phyloP scores from a whole-genome alignment of 1,140 invertebrate genomes.

The Pseudobourletiella spinata region DNA sequence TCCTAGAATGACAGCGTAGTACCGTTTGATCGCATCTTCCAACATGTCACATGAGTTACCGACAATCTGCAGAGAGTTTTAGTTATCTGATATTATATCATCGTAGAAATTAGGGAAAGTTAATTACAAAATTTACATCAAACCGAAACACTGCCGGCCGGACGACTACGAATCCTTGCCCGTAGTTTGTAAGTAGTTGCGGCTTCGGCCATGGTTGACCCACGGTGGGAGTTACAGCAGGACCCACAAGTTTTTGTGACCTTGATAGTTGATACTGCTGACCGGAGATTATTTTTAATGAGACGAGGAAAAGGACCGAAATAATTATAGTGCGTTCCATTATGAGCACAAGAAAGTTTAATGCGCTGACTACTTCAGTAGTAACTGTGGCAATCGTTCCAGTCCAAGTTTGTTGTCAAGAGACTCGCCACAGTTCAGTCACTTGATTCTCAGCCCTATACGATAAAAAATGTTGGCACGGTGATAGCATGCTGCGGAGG shows the following conservation, averaged over 20 bases:
- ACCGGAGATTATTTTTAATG: too few relatives aligned
- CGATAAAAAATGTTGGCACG: too few relatives aligned
- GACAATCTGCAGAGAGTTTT: conserved; percentile 38
- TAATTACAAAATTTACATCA: conserved; percentile 32
- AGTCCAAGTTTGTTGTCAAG: too few relatives aligned
- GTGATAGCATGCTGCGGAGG: too few relatives aligned
- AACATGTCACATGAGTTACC: conserved; percentile 48
- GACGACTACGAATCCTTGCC: conserved; percentile 35
- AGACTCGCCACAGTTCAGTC: too few relatives aligned
- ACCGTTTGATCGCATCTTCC: conserved; percentile 48
- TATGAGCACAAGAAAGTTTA: too few relatives aligned
- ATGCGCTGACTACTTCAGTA: too few relatives aligned
- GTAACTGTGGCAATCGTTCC: too few relatives aligned
- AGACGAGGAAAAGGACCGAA: too few relatives aligned
- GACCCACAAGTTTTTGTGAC: neutral
- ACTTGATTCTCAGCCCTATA: too few relatives aligned
- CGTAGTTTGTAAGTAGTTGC: conserved; percentile 29
- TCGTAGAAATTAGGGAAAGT: neutral
- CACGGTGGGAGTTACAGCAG: conserved; percentile 30
- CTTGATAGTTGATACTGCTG: neutral
- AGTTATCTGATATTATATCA: neutral
- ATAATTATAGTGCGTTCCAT: too few relatives aligned
- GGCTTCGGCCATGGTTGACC: conserved; percentile 45
- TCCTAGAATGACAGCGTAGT: conserved; percentile 41
- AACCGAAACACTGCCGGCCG: conserved; percentile 37